Evolutionary conservation across 2,797 vertebrate genomes (phyloP).

Genomic region (Gouania willdenowi): DNA sequence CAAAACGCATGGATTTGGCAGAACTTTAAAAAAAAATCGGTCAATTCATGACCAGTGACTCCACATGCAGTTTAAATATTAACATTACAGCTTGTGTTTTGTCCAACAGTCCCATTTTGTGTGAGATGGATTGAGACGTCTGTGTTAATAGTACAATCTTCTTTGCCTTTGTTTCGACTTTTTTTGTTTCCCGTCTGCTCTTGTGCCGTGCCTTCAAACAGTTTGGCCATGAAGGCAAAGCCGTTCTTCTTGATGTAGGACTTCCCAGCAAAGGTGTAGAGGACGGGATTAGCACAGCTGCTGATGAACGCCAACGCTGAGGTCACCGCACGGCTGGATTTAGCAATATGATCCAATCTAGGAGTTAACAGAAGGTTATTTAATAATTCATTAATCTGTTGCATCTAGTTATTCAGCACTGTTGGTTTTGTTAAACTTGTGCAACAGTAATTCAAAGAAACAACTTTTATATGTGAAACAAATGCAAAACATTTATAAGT

Average conservation of each 20-base stretch:
- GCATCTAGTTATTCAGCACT: no score
- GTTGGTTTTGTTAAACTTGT: no score
- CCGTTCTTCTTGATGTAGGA: constrained; percentile 79
- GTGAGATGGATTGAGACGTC: rapidly evolving
- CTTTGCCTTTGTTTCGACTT: background rate
- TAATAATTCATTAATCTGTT: background rate
- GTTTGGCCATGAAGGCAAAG: constrained; percentile 79
- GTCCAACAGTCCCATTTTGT: background rate
- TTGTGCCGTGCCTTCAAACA: constrained; percentile 78
- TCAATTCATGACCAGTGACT: no score
- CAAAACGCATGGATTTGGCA: no score
- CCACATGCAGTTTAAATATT: no score
- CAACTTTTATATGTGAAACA: no score
- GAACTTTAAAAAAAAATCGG: no score
- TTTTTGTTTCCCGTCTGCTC: constrained; percentile 49
- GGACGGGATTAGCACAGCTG: constrained; percentile 84
- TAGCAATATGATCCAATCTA: constrained; percentile 42
- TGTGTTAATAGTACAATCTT: background rate
- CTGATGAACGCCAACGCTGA: constrained; percentile 83
- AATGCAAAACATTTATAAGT: no score
- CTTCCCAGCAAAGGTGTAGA: constrained; percentile 83
- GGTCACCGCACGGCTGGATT: constrained; percentile 48
- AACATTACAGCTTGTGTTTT: no score
- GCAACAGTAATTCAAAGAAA: no score
- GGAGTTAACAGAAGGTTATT: background rate